phyloP scores from a whole-genome alignment of 2,113 vertebrate genomes.

The Eulacestoma nigropectus region DNA sequence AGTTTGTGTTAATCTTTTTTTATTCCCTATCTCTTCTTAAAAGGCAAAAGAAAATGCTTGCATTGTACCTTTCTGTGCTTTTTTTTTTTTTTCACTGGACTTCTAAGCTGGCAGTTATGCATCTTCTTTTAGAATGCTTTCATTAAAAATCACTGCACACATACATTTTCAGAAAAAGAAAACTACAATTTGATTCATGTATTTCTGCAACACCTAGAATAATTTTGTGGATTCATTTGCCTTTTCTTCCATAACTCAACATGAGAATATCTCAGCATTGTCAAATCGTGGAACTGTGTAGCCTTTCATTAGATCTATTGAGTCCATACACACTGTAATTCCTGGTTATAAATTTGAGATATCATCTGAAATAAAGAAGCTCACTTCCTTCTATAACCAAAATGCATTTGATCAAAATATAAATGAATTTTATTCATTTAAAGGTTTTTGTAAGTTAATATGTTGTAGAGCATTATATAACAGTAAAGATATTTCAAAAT shows the following conservation, averaged over 20 bases:
- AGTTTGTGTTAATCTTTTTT: constrained; percentile 7
- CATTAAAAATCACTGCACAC: constrained; percentile 23
- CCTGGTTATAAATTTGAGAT: constrained; percentile 38
- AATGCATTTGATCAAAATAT: not conserved
- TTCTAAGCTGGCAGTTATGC: not conserved
- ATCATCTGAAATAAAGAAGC: constrained; percentile 10
- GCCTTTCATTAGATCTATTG: constrained; percentile 24
- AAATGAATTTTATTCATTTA: not conserved
- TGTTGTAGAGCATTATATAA: not conserved
- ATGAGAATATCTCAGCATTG: not conserved
- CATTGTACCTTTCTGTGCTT: not conserved
- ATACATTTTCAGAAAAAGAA: constrained; percentile 3
- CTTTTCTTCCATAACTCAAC: not conserved
- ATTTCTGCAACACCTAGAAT: not conserved
- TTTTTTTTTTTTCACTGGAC: not conserved
- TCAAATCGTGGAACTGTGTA: not conserved
- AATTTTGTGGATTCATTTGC: not conserved
- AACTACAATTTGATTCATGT: not conserved
- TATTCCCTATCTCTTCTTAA: constrained; percentile 28
- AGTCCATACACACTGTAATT: not conserved
- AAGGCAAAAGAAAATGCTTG: constrained; percentile 17
- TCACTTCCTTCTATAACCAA: not conserved
- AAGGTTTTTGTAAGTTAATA: not conserved
- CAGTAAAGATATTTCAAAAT: not conserved
- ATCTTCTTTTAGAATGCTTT: not conserved